Evolutionary conservation across 2,797 vertebrate genomes (phyloP).

Genomic region (Hafferia zeledoni): DNA sequence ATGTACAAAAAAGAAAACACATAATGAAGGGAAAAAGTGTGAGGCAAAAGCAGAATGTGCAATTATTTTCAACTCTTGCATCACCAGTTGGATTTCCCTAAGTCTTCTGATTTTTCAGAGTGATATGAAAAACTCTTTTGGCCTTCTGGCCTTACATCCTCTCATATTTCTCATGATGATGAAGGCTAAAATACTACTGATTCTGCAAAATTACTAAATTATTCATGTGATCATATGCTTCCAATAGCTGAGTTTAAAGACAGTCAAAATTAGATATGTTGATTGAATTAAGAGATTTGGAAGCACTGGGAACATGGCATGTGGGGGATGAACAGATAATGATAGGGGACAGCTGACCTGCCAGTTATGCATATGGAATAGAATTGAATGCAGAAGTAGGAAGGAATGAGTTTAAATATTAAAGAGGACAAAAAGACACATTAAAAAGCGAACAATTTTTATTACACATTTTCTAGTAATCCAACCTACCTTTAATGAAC

Average conservation of each 20-base stretch:
- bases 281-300: background rate
- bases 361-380: background rate
- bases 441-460: slow-evolving; percentile 26
- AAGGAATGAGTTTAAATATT: slow-evolving; percentile 7
- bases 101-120: background rate
- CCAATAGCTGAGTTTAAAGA: background rate
- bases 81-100: background rate
- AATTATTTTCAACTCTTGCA: background rate
- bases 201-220: background rate
- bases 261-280: background rate
- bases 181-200: background rate
- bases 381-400: background rate
- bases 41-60: background rate
- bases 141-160: background rate
- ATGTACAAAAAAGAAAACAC: background rate
- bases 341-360: background rate
- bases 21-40: background rate
- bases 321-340: background rate
- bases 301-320: background rate
- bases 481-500: slow-evolving; percentile 27
- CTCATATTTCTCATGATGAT: background rate
- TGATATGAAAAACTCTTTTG: background rate
- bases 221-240: background rate
- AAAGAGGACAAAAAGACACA: slow-evolving; percentile 15
- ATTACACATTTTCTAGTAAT: slow-evolving; percentile 26